Evolutionary conservation across 2,113 vertebrate species (phyloP), one percentile per base, ranked within the genome.

Genomic region (Emydocephalus ijimae): DNA sequence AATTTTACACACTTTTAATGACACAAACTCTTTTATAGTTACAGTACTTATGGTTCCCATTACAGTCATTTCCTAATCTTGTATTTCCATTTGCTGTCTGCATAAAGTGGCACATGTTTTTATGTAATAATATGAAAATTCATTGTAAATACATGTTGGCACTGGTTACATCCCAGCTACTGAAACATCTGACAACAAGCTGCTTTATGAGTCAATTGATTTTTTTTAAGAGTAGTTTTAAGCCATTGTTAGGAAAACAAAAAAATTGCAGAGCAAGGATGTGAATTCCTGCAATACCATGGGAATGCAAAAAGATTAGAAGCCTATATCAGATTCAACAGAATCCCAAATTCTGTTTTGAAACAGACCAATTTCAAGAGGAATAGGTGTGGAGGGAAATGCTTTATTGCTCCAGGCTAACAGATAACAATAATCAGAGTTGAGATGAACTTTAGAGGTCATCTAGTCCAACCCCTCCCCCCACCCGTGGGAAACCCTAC

Each of bases 1-100:
- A 89, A 92, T 95, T 85, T 91, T 93, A 18, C 95, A 95, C 95
- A 97, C 96, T 90, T 97, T 97, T 96, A 96, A 96, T 93, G 93
- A 89, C 91, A 92, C 95, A 96, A 95, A 94, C 89, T 95, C 92
- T 14, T 91, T 96, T 97, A 95, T 95, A 97, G 93, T 52, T 96
- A 88, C 91, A 96, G 20, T 55, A 64, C 39, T 55, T 81, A 50
- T 43, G 93, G 89, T 94, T 96, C 95, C 92, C 96, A 92, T 94
- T 91, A 92, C 87, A 92, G 59, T 94, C 95, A 90, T 86, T 91
- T 97, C 96, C 92, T 96, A 96, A 89, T 89, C 93, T 93, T 92
- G 92, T 87, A 92, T 87, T 96, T 96, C 87, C 92, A 93, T 95
- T 96, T 96, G 64, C 94, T 95, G 94, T 92, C 96, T 94, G 93